Percentiles rank a stretch among this genome's conserved stretches.
These are phyloP conservation scores for Embidobia sp. DNA, from an alignment of 2,888 invertebrate species.

Conservation along the genomic window DNA sequence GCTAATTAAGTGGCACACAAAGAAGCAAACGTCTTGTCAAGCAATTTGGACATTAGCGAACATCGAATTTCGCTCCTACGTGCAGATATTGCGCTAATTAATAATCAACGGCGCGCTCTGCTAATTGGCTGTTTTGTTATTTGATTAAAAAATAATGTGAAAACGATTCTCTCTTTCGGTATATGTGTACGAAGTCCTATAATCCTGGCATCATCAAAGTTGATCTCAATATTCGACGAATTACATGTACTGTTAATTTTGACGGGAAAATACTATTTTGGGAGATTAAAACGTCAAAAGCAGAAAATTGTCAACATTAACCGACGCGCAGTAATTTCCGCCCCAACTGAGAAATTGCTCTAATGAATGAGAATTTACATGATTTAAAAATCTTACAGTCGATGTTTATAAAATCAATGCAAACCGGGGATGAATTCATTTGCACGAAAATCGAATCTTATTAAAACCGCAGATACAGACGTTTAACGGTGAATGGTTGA, in stretches of 20 bases:
- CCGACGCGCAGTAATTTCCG: neutral
- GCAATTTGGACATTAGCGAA: neutral
- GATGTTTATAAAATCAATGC: constrained; percentile 1
- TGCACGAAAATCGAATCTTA: constrained; percentile 1
- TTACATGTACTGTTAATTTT: neutral
- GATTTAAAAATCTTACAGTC: neutral
- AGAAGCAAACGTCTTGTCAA: constrained; percentile 6
- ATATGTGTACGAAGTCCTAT: no score
- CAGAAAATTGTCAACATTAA: neutral
- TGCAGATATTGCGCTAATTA: neutral
- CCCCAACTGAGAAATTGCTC: neutral
- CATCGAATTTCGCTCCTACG: neutral
- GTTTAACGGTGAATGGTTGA: no score
- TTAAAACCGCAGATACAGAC: neutral
- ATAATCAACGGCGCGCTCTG: no score
- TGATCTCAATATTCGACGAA: neutral
- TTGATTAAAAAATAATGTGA: no score
- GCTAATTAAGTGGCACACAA: constrained; percentile 9
- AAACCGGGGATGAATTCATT: neutral
- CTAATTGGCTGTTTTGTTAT: no score
- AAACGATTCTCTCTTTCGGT: no score
- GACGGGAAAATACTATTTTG: neutral
- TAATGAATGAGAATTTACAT: neutral
- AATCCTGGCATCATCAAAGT: neutral
- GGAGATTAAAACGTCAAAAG: neutral